These are phyloP conservation scores for Zosterops hypoxanthus DNA, from an alignment of 2,113 vertebrate species.

Conservation along the genomic window DNA sequence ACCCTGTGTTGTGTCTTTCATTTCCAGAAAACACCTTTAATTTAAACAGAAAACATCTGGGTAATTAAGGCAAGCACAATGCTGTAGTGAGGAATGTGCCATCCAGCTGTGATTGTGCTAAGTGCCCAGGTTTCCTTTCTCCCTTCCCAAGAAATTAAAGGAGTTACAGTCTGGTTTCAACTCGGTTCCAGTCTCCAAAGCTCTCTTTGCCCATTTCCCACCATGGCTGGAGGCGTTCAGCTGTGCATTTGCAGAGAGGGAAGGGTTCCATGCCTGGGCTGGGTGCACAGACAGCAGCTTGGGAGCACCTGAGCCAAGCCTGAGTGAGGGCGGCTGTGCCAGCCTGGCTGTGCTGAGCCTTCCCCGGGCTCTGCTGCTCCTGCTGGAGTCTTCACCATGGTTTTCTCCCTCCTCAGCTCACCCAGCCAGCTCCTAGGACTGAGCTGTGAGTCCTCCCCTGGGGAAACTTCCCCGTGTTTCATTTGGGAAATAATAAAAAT, in stretches of 20 bases:
- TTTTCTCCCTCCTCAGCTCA: background rate
- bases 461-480: background rate
- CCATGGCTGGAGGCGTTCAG: background rate
- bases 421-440: background rate
- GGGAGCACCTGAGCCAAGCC: background rate
- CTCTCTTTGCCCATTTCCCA: background rate
- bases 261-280: background rate
- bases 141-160: background rate
- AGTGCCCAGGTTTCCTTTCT: background rate
- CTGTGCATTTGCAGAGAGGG: background rate
- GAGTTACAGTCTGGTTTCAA: background rate
- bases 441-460: background rate
- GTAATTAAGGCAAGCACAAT: background rate
- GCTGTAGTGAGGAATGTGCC: background rate
- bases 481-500: background rate
- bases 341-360: background rate
- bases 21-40: background rate
- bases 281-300: background rate
- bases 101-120: background rate
- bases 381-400: background rate
- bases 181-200: background rate
- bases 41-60: background rate
- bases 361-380: background rate
- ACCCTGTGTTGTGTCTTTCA: background rate
- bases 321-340: background rate